phyloP scores from a whole-genome alignment of 1,140 invertebrate species.

The Tetragonula clypearis region DNA sequence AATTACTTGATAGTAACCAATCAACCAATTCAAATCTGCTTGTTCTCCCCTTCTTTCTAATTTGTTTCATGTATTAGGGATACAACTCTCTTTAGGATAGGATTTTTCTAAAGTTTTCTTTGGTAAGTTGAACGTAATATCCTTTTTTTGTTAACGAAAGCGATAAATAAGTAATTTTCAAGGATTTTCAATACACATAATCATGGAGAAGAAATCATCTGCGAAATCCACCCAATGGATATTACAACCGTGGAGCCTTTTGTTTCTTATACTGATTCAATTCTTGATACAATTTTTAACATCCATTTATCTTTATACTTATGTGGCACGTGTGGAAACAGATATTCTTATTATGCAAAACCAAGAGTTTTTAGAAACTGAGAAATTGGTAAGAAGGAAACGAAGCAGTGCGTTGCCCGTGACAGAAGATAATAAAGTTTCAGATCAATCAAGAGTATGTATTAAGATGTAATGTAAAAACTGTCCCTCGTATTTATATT shows the following conservation, averaged over 20 bases:
- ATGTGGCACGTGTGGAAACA: constrained; percentile 53
- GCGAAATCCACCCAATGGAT: constrained; percentile 45
- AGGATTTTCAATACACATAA: constrained; percentile 7
- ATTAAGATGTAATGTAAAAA: neutral
- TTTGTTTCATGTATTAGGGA: constrained; percentile 39
- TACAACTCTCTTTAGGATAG: constrained; percentile 2
- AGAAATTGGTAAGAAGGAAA: constrained; percentile 48
- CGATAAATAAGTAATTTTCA: constrained; percentile 30
- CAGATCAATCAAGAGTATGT: constrained; percentile 57
- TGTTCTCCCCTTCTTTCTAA: constrained; percentile 30
- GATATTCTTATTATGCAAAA: constrained; percentile 46
- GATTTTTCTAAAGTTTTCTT: neutral
- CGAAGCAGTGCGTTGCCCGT: constrained; percentile 57
- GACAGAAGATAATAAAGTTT: constrained; percentile 60
- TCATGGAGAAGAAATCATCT: constrained; percentile 56
- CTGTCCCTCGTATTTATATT: neutral
- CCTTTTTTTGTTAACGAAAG: neutral
- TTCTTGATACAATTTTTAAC: constrained; percentile 62
- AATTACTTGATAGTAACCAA: constrained; percentile 58
- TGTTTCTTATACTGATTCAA: constrained; percentile 58
- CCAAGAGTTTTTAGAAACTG: constrained; percentile 10
- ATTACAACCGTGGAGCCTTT: constrained; percentile 53
- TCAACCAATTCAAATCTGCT: constrained; percentile 50
- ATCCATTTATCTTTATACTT: constrained; percentile 62
- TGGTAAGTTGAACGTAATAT: constrained; percentile 1